Evolutionary conservation across 2,113 vertebrate species (phyloP).

Genomic region (Oreochromis niloticus): DNA sequence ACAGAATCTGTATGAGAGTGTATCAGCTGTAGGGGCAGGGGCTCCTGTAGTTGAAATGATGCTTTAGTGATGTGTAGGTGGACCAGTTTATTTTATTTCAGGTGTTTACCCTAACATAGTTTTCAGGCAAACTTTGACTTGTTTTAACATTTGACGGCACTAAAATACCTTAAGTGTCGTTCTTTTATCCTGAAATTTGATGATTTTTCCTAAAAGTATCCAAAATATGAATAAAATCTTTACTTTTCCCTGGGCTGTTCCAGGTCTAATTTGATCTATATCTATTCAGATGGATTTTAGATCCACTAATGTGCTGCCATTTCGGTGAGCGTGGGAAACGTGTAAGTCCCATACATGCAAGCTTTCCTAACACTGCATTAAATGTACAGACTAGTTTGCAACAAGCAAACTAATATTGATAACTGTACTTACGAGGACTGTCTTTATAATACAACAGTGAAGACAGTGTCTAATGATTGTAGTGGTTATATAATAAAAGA

Average conservation of each 20-base stretch:
- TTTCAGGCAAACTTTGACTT: accelerated
- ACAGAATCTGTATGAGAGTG: not conserved
- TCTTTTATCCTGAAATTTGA: not conserved
- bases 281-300: not conserved
- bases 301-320: not conserved
- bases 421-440: accelerated
- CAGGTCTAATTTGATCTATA: accelerated
- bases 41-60: not conserved
- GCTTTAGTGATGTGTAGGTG: not conserved
- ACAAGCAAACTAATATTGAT: not conserved
- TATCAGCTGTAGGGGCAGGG: not conserved
- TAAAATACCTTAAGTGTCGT: not conserved
- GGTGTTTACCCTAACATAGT: not conserved
- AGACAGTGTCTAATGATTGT: not conserved
- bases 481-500: not conserved
- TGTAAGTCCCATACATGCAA: not conserved
- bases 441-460: not conserved
- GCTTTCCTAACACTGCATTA: not conserved
- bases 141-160: not conserved
- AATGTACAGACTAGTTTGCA: not conserved
- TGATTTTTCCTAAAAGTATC: not conserved
- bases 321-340: accelerated
- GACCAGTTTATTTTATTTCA: not conserved
- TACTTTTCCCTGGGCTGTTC: accelerated
- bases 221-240: not conserved